Evolutionary conservation across 1,140 invertebrate species (phyloP).

Genomic region (Eriocheir sinensis): DNA sequence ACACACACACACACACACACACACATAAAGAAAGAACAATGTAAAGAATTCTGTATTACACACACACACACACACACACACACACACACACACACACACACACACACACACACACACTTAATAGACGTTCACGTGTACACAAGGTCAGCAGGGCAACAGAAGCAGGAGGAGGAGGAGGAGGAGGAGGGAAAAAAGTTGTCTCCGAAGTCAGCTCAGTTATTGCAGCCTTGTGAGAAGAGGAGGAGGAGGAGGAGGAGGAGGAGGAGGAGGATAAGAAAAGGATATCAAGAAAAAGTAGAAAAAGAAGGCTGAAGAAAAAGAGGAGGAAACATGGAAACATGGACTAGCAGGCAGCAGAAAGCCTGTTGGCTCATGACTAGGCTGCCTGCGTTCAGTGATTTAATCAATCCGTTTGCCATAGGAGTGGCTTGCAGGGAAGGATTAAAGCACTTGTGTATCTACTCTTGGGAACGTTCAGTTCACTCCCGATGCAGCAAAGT

Average conservation of each 20-base stretch:
- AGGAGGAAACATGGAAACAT: neutral
- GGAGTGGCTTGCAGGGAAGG: too few species aligned
- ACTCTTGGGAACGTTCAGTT: too few species aligned
- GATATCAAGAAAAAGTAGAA: neutral
- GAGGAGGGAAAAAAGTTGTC: constrained; percentile 37
- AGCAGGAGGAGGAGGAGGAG: constrained; percentile 62
- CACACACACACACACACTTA: constrained; percentile 27
- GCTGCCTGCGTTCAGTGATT: neutral
- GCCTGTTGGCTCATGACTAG: too few species aligned
- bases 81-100: constrained; percentile 52
- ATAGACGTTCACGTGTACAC: constrained; percentile 36
- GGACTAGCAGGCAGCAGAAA: too few species aligned
- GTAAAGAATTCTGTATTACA: constrained; percentile 1
- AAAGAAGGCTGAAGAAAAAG: too few species aligned
- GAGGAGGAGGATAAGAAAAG: neutral
- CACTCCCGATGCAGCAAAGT: too few species aligned
- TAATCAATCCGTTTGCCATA: too few species aligned
- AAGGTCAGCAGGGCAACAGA: constrained; percentile 3
- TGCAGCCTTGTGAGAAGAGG: constrained; percentile 58
- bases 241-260: neutral
- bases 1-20: constrained; percentile 46
- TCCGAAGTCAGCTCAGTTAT: constrained; percentile 56
- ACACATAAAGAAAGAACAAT: constrained; percentile 40
- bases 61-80: constrained; percentile 44
- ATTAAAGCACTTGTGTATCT: too few species aligned